Evolutionary conservation across 30 jellyfish, hydroid and myxozoan species (phyloP), one percentile per base, ranked within the genome.

Genomic region (Pseudorhiza aurosa): DNA sequence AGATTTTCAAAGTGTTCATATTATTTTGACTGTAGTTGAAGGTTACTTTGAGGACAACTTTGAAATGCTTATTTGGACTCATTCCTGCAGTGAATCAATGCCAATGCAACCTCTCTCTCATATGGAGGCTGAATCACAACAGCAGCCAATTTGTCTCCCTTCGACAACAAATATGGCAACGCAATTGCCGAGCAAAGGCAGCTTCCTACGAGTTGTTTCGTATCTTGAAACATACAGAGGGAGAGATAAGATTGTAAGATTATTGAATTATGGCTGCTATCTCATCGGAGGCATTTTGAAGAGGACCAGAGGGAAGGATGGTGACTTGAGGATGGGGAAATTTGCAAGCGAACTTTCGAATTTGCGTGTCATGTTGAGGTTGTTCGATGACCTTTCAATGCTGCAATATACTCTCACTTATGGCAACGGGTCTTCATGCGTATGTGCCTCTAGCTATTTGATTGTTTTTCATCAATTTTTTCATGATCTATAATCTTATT

Each of bases 171-270:
- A 64, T n/a, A 64, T 64, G 77, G 77, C 24, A 58, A 31, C 39
- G n/a, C n/a, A 1, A 40, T 0, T 3, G 35, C n/a, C 33, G 10
- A 10, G 33, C 19, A 40, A 5, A 21, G 45, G 44, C 18, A 0
- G 14, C 62, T 35, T 50, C 0, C 51, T 18, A 15, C 22, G 59
- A 12, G 1, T 77, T 55, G 72, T 82, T 24, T 19, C 51, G 10
- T 68, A 45, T 49, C 60, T 84, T 6, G 95, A 84, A 49, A 72
- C 84, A 29, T 84, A 84, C 73, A 59, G 95, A 59, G 95, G 95
- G 12, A 44, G 95, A 11, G 95, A 84, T 46, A 72, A 84, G 49
- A 40, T 75, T 1, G 51, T 84, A 19, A 31, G 95, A 15, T 64
- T 84, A 17, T 49, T 62, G n/a, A 65, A 69, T 22, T 84, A 84